phyloP scores from a whole-genome alignment of 2,113 vertebrate species.

The Penelope pileata region DNA sequence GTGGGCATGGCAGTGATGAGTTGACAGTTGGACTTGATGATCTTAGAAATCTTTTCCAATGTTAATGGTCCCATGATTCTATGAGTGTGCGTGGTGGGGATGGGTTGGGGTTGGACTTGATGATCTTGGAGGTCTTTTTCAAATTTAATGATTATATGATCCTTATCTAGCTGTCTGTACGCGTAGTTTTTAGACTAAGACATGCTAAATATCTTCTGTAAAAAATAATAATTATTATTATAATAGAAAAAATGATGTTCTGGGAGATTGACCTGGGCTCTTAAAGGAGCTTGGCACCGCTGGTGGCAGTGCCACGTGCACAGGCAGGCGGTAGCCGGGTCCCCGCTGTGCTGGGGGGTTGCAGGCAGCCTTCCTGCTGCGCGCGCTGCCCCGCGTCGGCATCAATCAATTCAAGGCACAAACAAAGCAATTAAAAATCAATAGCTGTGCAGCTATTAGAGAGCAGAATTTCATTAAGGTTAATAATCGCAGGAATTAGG shows the following conservation, averaged over 20 bases:
- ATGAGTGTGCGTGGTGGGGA: no score
- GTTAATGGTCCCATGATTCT: no score
- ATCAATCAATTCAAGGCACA: conserved; percentile 16
- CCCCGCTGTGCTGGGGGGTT: neutral
- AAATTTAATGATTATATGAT: no score
- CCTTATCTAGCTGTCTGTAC: neutral
- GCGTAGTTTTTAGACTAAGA: neutral
- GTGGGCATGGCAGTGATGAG: no score
- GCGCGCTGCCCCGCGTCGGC: neutral
- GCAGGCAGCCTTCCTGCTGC: neutral
- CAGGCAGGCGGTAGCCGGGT: neutral
- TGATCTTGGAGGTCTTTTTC: no score
- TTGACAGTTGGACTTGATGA: no score
- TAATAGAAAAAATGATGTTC: neutral
- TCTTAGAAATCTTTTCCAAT: no score
- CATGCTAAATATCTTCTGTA: neutral
- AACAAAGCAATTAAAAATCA: conserved; percentile 49
- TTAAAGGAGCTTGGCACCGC: rapidly evolving
- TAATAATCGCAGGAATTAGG: conserved; percentile 51
- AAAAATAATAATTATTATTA: neutral
- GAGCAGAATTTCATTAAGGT: conserved; percentile 48
- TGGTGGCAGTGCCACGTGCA: neutral
- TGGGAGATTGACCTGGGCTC: rapidly evolving
- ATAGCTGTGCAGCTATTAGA: conserved; percentile 29
- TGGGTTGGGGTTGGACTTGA: no score